Base-by-base conservation (phyloP, 2,113 vertebrate species). In the Platanista minor region DNA sequence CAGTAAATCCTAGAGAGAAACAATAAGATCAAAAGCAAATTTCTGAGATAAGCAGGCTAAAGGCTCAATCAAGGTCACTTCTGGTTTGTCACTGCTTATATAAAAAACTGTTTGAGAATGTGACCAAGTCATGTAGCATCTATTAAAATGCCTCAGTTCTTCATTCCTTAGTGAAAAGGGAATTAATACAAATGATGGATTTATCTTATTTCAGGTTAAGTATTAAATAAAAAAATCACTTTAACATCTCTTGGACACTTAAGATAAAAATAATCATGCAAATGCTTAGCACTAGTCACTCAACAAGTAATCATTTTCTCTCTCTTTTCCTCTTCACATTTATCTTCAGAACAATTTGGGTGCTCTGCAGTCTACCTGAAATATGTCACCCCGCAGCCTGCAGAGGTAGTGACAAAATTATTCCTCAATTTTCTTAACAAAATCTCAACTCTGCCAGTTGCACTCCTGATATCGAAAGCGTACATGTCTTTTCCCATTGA, bases 291-390 rank as follows among this genome's bases (percentile, higher is more conserved):
- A 77, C 20, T 43, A 66, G 7, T 23, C 17, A 72, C 29, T 81
- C 15, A 46, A 20, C 3, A 69, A 69, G 11, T 75, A n/a, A 75
- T 43, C 64, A 62, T 95, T 66, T 71, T 87, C 54, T 80, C 46
- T 85, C 54, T 84, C 46, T 85, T n/a, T 57, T 71, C 57, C 31
- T 91, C 20, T 57, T 75, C 25, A 78, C 18, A 72, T 71, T 80
- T n/a, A 69, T 66, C 72, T 87, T 77, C 69, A 95, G 46, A 94
- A 96, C 87, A 84, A 84, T 88, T 90, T 61, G 52, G 31, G 41
- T 39, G 27, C 21, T 57, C 33, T 93, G 33, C 36, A 85, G 21
- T 91, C 52, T 86, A 74, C 31, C 57, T 66, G 33, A n/a, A 92
- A 8, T 17, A 43, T 1, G 9, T 61, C 18, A 72, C 64, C 72